Evolutionary conservation across 2,797 vertebrate genomes (phyloP).

Genomic region (Siniperca undulata): DNA sequence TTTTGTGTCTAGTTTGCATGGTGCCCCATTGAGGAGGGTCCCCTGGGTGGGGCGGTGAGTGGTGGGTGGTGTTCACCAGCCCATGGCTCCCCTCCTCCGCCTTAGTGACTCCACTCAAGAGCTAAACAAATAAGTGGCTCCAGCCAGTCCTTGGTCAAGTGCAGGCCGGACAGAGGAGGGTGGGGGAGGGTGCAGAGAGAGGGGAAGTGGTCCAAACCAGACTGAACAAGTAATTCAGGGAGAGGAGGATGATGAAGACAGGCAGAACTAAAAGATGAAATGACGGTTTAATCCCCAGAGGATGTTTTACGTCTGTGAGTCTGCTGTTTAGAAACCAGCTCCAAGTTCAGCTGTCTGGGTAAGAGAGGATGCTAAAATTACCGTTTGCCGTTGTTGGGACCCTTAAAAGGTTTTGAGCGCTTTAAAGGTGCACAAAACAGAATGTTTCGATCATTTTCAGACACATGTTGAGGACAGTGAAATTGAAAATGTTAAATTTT

Average conservation of each 20-base stretch:
- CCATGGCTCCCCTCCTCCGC: constrained; percentile 56
- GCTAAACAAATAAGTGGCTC: constrained; percentile 83
- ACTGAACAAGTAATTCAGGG: neutral
- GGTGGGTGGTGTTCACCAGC: constrained; percentile 36
- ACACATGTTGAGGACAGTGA: neutral
- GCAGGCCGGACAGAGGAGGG: constrained; percentile 46
- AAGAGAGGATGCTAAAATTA: constrained; percentile 1
- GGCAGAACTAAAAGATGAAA: neutral
- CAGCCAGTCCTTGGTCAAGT: constrained; percentile 80
- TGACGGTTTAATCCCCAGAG: neutral
- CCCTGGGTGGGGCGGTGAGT: neutral
- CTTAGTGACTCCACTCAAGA: constrained; percentile 74
- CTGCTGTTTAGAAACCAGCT: constrained; percentile 13
- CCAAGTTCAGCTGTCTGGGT: neutral
- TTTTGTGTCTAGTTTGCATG: neutral
- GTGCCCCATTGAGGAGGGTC: constrained; percentile 7
- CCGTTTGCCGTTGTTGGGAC: neutral
- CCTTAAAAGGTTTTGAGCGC: neutral
- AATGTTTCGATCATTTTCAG: neutral
- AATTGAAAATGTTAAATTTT: neutral
- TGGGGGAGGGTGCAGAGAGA: constrained; percentile 10
- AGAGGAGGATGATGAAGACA: constrained; percentile 1
- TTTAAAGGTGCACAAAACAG: neutral
- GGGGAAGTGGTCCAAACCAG: constrained; percentile 8
- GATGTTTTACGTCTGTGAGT: neutral